A percentile compares a stretch with the other conserved stretches of the same genome.
Conservation (phyloP, 37 sponge, comb jelly and placozoan species). For the Aplysina aerophoba region DNA sequence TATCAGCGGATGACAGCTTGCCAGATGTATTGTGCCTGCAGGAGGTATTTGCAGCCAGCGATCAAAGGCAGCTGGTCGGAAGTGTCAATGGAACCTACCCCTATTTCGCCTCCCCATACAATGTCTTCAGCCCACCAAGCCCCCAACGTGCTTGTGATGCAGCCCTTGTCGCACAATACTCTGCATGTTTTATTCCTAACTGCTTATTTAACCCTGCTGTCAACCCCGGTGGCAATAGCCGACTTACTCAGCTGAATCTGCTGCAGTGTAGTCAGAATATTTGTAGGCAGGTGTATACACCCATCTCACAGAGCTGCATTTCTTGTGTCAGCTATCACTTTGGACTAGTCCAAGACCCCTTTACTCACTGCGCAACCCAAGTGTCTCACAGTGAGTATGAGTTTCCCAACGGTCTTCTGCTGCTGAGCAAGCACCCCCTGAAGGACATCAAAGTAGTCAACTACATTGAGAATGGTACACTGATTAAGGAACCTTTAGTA, state of each 20-base stretch:
- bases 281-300: not conserved
- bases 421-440: not conserved
- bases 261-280: not conserved
- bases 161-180: not conserved
- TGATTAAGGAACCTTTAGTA: not conserved
- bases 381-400: not conserved
- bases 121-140: not conserved
- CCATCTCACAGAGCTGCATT: not conserved
- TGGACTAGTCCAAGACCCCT: not conserved
- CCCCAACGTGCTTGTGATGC: not conserved
- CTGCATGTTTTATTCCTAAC: not conserved
- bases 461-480: not conserved
- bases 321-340: not conserved
- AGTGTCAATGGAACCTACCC: not conserved
- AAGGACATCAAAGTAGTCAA: not conserved
- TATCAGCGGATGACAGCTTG: not conserved
- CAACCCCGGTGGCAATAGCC: too few species aligned
- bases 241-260: not conserved
- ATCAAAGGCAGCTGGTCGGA: not conserved
- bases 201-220: not conserved
- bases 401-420: not conserved
- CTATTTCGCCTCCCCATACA: not conserved
- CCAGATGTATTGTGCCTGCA: slow-evolving; percentile 27
- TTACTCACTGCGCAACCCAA: not conserved
- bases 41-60: slow-evolving; percentile 3